Conservation (phyloP, 2,797 vertebrate species). For the Microcaecilia unicolor region DNA sequence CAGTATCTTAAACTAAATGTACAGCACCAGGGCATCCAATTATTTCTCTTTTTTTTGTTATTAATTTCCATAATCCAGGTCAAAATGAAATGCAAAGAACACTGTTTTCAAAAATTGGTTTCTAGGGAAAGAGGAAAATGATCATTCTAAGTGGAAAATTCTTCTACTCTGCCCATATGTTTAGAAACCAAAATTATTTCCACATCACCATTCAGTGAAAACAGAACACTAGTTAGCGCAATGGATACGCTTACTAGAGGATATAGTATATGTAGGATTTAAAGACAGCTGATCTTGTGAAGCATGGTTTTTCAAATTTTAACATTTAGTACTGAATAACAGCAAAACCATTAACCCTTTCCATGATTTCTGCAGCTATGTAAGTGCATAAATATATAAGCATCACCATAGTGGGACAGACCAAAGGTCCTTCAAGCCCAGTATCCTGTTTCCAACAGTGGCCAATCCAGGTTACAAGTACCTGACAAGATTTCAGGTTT, state of each 20-base stretch:
- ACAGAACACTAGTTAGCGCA: neutral
- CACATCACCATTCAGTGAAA: neutral
- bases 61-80: conserved; percentile 9
- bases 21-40: conserved; percentile 16
- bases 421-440: too few species aligned
- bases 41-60: conserved; percentile 18
- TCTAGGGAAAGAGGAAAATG: conserved; percentile 5
- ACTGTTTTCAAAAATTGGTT: conserved; percentile 13
- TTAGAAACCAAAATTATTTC: neutral
- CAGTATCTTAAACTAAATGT: conserved; percentile 12
- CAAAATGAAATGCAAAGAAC: neutral
- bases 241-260: neutral
- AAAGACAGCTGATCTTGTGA: neutral
- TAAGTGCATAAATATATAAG: too few species aligned
- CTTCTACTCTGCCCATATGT: neutral
- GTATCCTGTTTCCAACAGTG: too few species aligned
- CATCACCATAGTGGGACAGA: too few species aligned
- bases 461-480: too few species aligned
- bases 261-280: too few species aligned
- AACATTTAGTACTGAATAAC: too few species aligned
- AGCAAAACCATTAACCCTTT: too few species aligned
- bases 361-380: too few species aligned
- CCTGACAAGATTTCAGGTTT: too few species aligned
- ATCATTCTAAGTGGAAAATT: conserved; percentile 6
- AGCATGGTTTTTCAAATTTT: too few species aligned